Evolutionary conservation across 2,797 vertebrate species (phyloP).

Genomic region (Meda fulgida): DNA sequence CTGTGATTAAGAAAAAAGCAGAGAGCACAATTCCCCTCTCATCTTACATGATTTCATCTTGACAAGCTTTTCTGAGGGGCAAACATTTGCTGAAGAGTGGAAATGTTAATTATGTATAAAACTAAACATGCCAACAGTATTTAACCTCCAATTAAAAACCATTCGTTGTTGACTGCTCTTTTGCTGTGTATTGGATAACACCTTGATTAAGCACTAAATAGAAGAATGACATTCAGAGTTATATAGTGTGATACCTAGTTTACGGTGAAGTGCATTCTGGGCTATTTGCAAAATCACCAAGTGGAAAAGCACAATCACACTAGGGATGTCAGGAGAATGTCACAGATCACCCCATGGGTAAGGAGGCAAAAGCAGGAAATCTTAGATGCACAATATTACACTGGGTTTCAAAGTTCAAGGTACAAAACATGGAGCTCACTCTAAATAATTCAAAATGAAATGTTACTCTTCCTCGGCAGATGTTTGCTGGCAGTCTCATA

Average conservation of each 20-base stretch:
- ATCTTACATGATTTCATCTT: not conserved
- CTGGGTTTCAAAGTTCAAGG: slow-evolving; percentile 50
- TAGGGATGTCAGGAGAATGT: slow-evolving; percentile 3
- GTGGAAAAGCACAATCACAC: slow-evolving; percentile 16
- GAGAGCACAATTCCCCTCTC: not conserved
- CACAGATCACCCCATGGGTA: slow-evolving; percentile 24
- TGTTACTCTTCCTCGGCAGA: slow-evolving; percentile 28
- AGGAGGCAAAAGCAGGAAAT: slow-evolving; percentile 15
- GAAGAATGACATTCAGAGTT: not conserved
- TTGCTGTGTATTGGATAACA: not conserved
- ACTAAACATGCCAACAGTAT: not conserved
- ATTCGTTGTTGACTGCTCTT: not conserved
- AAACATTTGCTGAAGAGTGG: not conserved
- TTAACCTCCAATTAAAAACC: not conserved
- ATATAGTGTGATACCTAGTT: slow-evolving; percentile 20
- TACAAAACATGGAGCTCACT: slow-evolving; percentile 10
- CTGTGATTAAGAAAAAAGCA: slow-evolving; percentile 4
- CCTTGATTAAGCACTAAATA: not conserved
- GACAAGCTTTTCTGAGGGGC: not conserved
- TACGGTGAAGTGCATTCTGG: slow-evolving; percentile 20
- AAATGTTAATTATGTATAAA: slow-evolving; percentile 7
- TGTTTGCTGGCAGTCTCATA: not conserved
- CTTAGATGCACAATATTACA: slow-evolving; percentile 35
- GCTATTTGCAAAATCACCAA: slow-evolving; percentile 34
- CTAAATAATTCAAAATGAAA: slow-evolving; percentile 55